phyloP scores from a whole-genome alignment of 2,888 invertebrate species.

The Drosophila formosana region DNA sequence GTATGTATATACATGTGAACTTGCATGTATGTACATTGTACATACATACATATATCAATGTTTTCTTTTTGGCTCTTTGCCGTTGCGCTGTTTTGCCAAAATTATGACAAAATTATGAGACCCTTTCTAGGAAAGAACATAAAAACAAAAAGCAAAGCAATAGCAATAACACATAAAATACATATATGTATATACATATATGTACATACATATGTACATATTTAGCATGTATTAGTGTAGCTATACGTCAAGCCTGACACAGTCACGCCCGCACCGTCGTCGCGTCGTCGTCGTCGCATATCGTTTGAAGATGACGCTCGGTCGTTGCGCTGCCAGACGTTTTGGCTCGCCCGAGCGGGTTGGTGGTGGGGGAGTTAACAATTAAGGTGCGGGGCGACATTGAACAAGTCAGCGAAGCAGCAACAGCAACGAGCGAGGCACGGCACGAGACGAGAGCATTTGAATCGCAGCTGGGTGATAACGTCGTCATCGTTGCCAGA shows the following conservation, averaged over 20 bases:
- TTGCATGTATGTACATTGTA: constrained; percentile 8
- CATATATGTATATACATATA: neutral
- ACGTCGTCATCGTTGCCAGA: constrained; percentile 65
- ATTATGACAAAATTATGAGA: constrained; percentile 73
- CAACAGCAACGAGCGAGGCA: constrained; percentile 33
- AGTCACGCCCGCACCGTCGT: constrained; percentile 25
- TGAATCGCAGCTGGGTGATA: constrained; percentile 61
- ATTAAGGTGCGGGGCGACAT: constrained; percentile 68
- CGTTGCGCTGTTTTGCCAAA: constrained; percentile 64
- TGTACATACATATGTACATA: constrained; percentile 1
- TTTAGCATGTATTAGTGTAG: constrained; percentile 13
- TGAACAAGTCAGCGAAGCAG: constrained; percentile 62
- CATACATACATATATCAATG: constrained; percentile 27
- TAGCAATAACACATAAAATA: constrained; percentile 30
- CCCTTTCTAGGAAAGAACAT: constrained; percentile 65
- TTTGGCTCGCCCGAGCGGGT: constrained; percentile 62
- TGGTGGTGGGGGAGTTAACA: constrained; percentile 34
- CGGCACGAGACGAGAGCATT: constrained; percentile 40
- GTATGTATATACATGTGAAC: constrained; percentile 7
- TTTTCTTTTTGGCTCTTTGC: constrained; percentile 62
- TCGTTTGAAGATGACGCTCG: constrained; percentile 72
- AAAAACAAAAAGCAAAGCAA: constrained; percentile 47
- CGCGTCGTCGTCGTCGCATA: constrained; percentile 53
- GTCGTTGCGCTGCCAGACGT: constrained; percentile 73
- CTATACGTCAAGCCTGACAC: constrained; percentile 42